Percentiles rank a stretch among this genome's conserved stretches.
These are phyloP conservation scores for Lissonota sp. DNA, from an alignment of 2,888 invertebrate genomes.

Conservation along the genomic window DNA sequence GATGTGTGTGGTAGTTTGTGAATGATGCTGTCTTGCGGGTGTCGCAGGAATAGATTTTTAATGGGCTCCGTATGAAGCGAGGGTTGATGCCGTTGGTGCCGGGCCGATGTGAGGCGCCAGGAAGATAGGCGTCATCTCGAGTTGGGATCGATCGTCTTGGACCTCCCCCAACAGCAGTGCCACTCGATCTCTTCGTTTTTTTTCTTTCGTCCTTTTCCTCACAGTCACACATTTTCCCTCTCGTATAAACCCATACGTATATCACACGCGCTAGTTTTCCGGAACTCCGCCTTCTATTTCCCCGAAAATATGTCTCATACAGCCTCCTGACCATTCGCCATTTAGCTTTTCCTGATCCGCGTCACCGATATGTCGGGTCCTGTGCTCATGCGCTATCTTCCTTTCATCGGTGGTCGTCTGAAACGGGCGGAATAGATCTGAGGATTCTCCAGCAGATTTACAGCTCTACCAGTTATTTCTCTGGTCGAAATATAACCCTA, in stretches of 20 bases:
- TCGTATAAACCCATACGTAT: slow-evolving; percentile 24
- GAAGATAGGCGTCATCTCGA: slow-evolving; percentile 81
- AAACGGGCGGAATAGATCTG: too few relatives aligned
- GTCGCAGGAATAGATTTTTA: slow-evolving; percentile 68
- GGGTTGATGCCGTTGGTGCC: slow-evolving; percentile 66
- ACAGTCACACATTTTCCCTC: slow-evolving; percentile 44
- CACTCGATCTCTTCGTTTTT: slow-evolving; percentile 64
- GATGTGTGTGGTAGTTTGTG: background rate
- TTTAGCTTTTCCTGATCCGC: slow-evolving; percentile 15
- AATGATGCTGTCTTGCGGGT: slow-evolving; percentile 16
- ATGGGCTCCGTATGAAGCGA: slow-evolving; percentile 63
- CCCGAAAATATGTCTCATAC: slow-evolving; percentile 65
- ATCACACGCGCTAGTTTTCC: slow-evolving; percentile 58
- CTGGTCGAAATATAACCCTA: too few relatives aligned
- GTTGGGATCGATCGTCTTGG: slow-evolving; percentile 78
- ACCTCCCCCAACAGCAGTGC: slow-evolving; percentile 67
- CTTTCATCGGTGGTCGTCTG: background rate
- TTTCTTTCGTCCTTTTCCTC: slow-evolving; percentile 41
- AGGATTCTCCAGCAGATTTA: too few relatives aligned
- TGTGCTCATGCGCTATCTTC: background rate
- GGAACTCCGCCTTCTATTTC: slow-evolving; percentile 67
- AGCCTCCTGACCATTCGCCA: slow-evolving; percentile 42
- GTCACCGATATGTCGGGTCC: background rate
- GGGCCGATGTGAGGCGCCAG: slow-evolving; percentile 74
- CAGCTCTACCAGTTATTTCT: too few relatives aligned